Conservation (phyloP, 2,888 invertebrate species). For the Pandemis cinnamomeana region DNA sequence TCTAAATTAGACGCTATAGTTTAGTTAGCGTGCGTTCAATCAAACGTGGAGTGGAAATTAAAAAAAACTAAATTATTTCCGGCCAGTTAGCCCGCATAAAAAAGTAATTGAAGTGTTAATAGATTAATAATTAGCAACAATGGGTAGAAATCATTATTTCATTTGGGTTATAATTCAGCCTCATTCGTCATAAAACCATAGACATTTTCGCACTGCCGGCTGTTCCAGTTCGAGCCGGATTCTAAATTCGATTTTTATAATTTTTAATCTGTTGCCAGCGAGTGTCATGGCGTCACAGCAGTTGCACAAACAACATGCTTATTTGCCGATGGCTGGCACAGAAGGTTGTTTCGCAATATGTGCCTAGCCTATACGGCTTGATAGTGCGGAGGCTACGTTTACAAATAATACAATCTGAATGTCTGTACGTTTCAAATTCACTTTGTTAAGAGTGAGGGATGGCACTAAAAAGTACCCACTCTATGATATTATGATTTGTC, state of each 20-base stretch:
- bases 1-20: too few relatives aligned
- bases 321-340: slow-evolving; percentile 37
- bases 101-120: too few relatives aligned
- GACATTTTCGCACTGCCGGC: not conserved
- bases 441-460: not conserved
- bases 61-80: too few relatives aligned
- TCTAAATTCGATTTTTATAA: not conserved
- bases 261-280: slow-evolving; percentile 30
- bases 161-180: too few relatives aligned
- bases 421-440: slow-evolving; percentile 2
- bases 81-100: too few relatives aligned
- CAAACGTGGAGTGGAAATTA: too few relatives aligned
- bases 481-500: not conserved
- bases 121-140: too few relatives aligned
- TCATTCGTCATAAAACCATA: not conserved
- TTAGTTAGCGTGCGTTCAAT: too few relatives aligned
- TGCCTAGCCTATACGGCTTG: slow-evolving; percentile 38
- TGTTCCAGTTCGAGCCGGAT: not conserved
- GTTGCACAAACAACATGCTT: slow-evolving; percentile 39
- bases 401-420: slow-evolving; percentile 5
- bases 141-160: too few relatives aligned
- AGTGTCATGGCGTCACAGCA: slow-evolving; percentile 34
- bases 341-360: slow-evolving; percentile 41
- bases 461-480: not conserved
- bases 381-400: slow-evolving; percentile 33